A percentile compares a stretch with the other conserved stretches of the same genome.
These are phyloP conservation scores for Pentalonia nigronervosa DNA, from an alignment of 1,140 invertebrate species.

Conservation along the genomic window DNA sequence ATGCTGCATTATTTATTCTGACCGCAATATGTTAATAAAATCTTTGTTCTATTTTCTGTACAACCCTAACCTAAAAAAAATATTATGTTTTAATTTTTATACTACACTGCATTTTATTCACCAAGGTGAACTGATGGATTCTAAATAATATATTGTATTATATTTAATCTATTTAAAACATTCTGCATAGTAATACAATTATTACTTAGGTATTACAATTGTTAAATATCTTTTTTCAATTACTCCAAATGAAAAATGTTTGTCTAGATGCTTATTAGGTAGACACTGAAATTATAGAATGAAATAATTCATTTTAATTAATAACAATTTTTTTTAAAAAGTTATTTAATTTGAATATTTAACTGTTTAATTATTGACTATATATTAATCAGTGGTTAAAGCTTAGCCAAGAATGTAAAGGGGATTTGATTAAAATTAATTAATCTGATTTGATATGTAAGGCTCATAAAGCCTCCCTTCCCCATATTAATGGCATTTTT, in stretches of 20 bases:
- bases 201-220: neutral
- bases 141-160: too few species aligned
- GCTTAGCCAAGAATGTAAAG: too few species aligned
- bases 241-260: neutral
- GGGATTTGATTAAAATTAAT: neutral
- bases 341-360: conserved; percentile 24
- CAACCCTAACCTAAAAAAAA: too few species aligned
- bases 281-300: neutral
- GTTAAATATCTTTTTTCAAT: neutral
- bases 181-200: neutral
- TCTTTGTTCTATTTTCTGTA: too few species aligned
- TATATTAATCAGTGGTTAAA: neutral
- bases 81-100: too few species aligned
- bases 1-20: too few species aligned
- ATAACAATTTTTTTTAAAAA: conserved; percentile 44
- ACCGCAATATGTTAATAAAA: too few species aligned
- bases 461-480: too few species aligned
- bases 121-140: too few species aligned
- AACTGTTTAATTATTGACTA: neutral
- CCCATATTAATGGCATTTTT: neutral
- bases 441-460: too few species aligned
- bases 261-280: neutral
- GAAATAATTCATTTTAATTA: neutral
- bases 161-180: too few species aligned
- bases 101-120: too few species aligned